phyloP scores from a whole-genome alignment of 1,140 invertebrate species.

The Littorina saxatilis region DNA sequence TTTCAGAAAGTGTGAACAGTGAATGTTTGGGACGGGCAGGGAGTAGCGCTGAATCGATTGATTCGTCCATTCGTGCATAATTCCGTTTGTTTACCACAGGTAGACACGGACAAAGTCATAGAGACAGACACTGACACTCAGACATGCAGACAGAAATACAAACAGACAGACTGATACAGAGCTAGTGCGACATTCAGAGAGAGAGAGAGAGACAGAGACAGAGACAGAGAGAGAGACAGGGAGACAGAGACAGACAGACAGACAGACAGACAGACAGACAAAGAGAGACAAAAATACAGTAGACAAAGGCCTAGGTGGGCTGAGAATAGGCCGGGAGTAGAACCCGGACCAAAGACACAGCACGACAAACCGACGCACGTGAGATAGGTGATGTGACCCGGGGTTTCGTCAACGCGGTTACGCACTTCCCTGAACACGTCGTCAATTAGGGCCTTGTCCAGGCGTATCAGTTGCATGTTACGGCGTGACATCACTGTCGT shows the following conservation, averaged over 20 bases:
- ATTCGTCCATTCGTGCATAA: too few relatives aligned
- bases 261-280: not conserved
- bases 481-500: not conserved
- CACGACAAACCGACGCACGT: not conserved
- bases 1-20: too few relatives aligned
- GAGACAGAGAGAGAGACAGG: not conserved
- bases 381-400: not conserved
- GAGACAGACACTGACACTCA: too few relatives aligned
- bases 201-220: constrained; percentile 23
- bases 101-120: too few relatives aligned
- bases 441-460: not conserved
- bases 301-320: not conserved
- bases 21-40: too few relatives aligned
- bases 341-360: too few relatives aligned
- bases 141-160: too few relatives aligned
- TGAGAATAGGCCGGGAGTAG: too few relatives aligned
- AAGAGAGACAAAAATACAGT: not conserved
- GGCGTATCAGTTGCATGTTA: not conserved
- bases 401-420: not conserved
- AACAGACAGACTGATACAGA: not conserved
- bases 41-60: too few relatives aligned
- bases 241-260: not conserved
- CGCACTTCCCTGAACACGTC: not conserved
- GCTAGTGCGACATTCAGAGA: not conserved
- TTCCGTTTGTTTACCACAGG: too few relatives aligned